Conservation (phyloP, 1,140 invertebrate species). For the Macrotrachela quadricornifera region DNA sequence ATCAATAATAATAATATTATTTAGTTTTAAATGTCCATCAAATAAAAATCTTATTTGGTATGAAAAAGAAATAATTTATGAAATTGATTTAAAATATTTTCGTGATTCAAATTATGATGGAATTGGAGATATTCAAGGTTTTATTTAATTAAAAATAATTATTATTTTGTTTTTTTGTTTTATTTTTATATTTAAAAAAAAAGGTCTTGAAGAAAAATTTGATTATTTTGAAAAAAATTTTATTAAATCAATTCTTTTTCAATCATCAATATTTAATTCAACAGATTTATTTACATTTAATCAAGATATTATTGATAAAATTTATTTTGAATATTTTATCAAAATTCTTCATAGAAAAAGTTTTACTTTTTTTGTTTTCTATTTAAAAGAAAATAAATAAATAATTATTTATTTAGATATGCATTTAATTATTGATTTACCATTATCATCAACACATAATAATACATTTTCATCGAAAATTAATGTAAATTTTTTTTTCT, state of each 20-base stretch:
- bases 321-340: no score
- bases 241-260: not conserved
- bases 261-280: not conserved
- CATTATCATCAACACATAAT: not conserved
- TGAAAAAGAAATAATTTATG: constrained; percentile 3
- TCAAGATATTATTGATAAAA: no score
- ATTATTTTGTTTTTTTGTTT: no score
- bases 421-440: constrained; percentile 1
- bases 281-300: no score
- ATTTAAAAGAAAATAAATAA: no score
- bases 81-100: constrained; percentile 1
- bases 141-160: no score
- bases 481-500: no score
- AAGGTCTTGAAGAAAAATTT: no score
- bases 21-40: constrained; percentile 1
- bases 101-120: not conserved
- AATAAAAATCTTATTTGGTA: not conserved
- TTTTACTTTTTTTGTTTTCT: no score
- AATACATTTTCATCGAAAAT: no score
- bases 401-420: not conserved
- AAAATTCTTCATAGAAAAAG: not conserved
- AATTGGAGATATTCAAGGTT: not conserved
- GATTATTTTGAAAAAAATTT: not conserved
- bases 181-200: no score
- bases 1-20: no score